Evolutionary conservation across 2,113 vertebrate genomes (phyloP), one percentile per base, ranked within the genome.

Genomic region (Sphaerodactylus townsendi): DNA sequence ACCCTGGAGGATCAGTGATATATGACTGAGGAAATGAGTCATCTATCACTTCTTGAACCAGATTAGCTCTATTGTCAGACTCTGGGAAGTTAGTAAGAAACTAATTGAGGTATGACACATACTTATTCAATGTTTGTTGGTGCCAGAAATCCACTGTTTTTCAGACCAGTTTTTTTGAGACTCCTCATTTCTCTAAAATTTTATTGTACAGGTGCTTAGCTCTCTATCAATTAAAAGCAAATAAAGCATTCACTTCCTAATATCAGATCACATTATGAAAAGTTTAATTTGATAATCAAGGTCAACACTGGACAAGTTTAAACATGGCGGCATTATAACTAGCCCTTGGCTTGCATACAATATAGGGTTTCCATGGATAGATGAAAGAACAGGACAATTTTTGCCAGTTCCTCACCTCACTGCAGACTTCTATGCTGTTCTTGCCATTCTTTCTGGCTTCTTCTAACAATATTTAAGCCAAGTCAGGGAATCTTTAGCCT

Each of bases 51-150:
- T 83, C 68, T 56, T 66, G 59, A n/a, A 76, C 81, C 33, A 76
- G 66, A 83, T 87, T 87, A 78, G 74, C 44, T 74, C 74, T 44
- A 48, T 78, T 71, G 85, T 82, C 80, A 82, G 23, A n/a, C 66
- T 17, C 35, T 39, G 14, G 80, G 74, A 86, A 78, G 65, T 82
- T 82, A 72, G 80, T 14, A 83, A 30, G 68, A 78, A 82, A 83
- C 33, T 83, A 82, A 87, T 72, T 83, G 80, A 72, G 68, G 53
- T 65, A 78, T 78, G 68, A 83, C 69, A 82, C 66, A 82, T 71
- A 82, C 68, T 69, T 79, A 73, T 56, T 73, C 85, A 81, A 44
- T 77, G 66, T 82, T 59, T 86, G 79, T 73, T 77, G 64, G 21
- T 48, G 66, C 62, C 37, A 41, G 53, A n/a, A 82, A 33, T 46